phyloP scores from a whole-genome alignment of 92 coral and sea anemone genomes.

The Anthopleura xanthogrammica region DNA sequence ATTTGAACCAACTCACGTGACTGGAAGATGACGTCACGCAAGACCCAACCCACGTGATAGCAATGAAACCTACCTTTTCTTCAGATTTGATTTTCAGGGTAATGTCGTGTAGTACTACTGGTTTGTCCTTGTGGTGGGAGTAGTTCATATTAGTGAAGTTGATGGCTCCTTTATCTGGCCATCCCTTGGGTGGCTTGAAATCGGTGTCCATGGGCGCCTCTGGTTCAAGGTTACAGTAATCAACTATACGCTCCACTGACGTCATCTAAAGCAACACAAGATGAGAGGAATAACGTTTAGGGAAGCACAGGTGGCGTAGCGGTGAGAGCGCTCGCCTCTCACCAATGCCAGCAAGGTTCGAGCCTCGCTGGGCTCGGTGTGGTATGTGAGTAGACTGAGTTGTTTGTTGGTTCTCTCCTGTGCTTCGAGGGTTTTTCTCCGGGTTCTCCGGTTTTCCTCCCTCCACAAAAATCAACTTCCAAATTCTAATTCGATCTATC shows the following conservation, averaged over 20 bases:
- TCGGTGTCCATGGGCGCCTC: constrained; percentile 35
- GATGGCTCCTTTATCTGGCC: constrained; percentile 41
- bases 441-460: too few species aligned
- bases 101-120: constrained; percentile 33
- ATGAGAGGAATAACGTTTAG: neutral
- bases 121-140: constrained; percentile 21
- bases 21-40: neutral
- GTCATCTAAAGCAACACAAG: constrained; percentile 24
- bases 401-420: too few species aligned
- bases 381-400: too few species aligned
- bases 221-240: constrained; percentile 35
- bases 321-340: too few species aligned
- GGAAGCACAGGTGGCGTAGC: too few species aligned
- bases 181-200: constrained; percentile 38
- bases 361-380: too few species aligned
- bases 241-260: constrained; percentile 39
- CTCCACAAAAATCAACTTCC: too few species aligned
- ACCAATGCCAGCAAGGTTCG: too few species aligned
- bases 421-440: too few species aligned
- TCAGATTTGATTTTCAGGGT: constrained; percentile 21
- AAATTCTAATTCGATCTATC: too few species aligned
- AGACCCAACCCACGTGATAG: neutral
- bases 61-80: constrained; percentile 26
- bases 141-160: constrained; percentile 9
- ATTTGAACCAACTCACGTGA: neutral